Evolutionary conservation across 1,140 invertebrate species (phyloP), one percentile per base, ranked within the genome.

Genomic region (Phthorimaea operculella): DNA sequence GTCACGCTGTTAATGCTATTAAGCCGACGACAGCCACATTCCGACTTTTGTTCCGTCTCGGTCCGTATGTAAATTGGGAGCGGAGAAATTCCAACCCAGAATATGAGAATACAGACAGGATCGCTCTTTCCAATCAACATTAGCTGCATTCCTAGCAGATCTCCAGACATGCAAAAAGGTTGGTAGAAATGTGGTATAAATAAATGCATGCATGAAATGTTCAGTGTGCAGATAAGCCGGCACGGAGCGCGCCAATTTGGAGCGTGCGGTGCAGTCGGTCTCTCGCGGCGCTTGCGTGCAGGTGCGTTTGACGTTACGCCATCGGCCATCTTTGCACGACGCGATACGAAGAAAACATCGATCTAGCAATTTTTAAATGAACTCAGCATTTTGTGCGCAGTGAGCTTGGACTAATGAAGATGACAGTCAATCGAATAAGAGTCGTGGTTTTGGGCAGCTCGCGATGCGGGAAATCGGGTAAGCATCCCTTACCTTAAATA

Each of bases 381-480:
- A 52, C 12, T 18, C 11, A 11, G 0, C 11, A 51, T 17, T 56
- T 14, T 50, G 18, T 72, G 79, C 78, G 70, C 53, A 72, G 79
- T 81, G 77, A 63, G 57, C 52, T 17, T 62, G 63, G 65, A 77
- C 64, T 62, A 65, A 84, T 81, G 79, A 82, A 84, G 73, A 83
- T 83, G 79, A 85, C 82, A 64, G 79, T 91, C 63, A 91, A 89
- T 84, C 88, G 90, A 82, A 90, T 92, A 82, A 87, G 89, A 76
- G 90, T 91, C 66, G 90, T 91, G 74, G 90, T 92, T 66, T 86
- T 91, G 58, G 90, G 90, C 65, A 89, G 89, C 78, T 81, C 89
- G 67, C 86, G 89, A 66, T 90, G 90, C 69, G 90, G 90, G 62
- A 92, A 92, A 85, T 91, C 90, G 72, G 80, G 80, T 83, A 59